Evolutionary conservation across 2,888 invertebrate species (phyloP).

Genomic region (Conus canariensis): DNA sequence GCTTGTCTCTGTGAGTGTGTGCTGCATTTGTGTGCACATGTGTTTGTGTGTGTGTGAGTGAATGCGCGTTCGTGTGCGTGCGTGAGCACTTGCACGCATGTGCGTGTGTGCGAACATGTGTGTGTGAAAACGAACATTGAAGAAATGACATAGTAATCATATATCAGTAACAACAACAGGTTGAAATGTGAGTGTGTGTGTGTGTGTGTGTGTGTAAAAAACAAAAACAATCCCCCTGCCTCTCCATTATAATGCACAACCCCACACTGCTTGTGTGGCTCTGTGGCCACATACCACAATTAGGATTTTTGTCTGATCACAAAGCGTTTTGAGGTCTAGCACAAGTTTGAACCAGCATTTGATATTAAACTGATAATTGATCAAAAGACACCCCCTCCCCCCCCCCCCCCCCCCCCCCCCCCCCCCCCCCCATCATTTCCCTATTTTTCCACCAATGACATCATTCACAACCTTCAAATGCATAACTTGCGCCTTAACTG

Average conservation of each 20-base stretch:
- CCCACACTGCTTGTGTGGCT: too few relatives aligned
- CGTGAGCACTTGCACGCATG: neutral
- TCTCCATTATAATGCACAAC: neutral
- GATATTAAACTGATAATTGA: too few relatives aligned
- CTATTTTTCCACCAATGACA: too few relatives aligned
- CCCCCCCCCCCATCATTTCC: rapidly evolving
- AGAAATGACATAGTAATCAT: neutral
- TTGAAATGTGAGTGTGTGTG: neutral
- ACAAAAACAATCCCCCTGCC: neutral
- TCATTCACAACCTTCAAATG: too few relatives aligned
- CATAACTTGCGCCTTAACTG: too few relatives aligned
- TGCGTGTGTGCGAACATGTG: neutral
- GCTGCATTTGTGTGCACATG: neutral
- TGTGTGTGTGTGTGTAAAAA: neutral
- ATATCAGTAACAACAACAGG: too few relatives aligned
- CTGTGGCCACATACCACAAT: too few relatives aligned
- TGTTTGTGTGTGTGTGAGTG: neutral
- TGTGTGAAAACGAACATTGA: neutral
- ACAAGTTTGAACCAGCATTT: too few relatives aligned
- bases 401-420: too few relatives aligned
- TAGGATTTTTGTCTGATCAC: too few relatives aligned
- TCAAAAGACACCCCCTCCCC: too few relatives aligned
- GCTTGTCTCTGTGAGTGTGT: neutral
- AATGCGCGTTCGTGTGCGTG: neutral
- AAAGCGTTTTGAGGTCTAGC: too few relatives aligned